Evolutionary conservation across 2,888 invertebrate genomes (phyloP), one percentile per base, ranked within the genome.

Genomic region (Athripsodes cinereus): DNA sequence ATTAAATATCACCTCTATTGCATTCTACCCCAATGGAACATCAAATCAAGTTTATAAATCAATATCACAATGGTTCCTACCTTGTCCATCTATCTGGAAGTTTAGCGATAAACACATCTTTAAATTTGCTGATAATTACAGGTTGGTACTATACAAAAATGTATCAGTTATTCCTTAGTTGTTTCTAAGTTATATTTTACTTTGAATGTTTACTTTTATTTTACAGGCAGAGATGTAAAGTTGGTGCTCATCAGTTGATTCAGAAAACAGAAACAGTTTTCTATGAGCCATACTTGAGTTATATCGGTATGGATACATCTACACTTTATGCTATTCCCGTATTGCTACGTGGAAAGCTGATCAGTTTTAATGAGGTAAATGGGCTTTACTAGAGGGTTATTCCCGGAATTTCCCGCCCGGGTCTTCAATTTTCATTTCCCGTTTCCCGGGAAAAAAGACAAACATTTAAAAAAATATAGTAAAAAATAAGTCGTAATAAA

Each of bases 261-360:
- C 66, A 67, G 1, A 64, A 67, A 35, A 61, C 65, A 13, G 66
- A 73, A 66, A 74, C 74, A 60, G 67, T 70, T 62, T 82, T 85
- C 68, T 73, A 76, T 62, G 80, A 81, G 62, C 73, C 82, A 19
- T 83, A 76, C 67, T 67, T 85, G 56, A 70, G 75, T 56, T 79
- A 76, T 66, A 70, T 66, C 51, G 70, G 72, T 16, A 69, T 70
- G 49, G 72, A 69, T n/a, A 60, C 57, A 55, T 68, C 68, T 44
- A 66, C 72, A 62, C 67, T 82, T 52, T 81, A 81, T 65, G 73
- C 81, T 1, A 66, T 85, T 22, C 85, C 86, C 8, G 69, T 85
- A 46, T 70, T 81, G 18, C 75, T 83, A 22, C 71, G 54, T 49
- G 58, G 70, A 55, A 80, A 81, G 64, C 69, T 77, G 59, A 70